Percentiles rank a stretch among this genome's conserved stretches.
These are phyloP conservation scores for Agrypnus murinus DNA, from an alignment of 2,888 invertebrate genomes.

Conservation along the genomic window DNA sequence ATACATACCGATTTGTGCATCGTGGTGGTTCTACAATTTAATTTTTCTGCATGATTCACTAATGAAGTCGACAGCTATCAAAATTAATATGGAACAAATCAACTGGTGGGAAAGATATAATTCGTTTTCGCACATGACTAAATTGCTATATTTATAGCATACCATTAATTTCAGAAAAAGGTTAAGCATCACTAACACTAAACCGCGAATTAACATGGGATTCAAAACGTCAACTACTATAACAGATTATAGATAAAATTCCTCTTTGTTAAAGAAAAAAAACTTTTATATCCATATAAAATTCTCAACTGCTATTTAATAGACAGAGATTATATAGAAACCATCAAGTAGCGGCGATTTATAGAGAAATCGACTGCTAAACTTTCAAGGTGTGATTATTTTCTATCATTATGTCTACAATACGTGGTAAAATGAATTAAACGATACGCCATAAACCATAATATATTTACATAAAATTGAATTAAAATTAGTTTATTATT, in stretches of 20 bases:
- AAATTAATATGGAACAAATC: too few species aligned
- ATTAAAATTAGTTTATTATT: constrained; percentile 38
- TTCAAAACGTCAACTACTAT: too few species aligned
- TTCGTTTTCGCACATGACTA: constrained; percentile 11
- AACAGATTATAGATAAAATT: background rate
- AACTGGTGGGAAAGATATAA: background rate
- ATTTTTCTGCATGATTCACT: too few species aligned
- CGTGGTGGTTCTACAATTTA: too few species aligned
- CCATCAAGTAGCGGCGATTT: too few species aligned
- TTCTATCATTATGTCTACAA: background rate
- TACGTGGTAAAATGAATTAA: constrained; percentile 22
- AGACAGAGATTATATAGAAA: too few species aligned
- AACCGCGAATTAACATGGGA: background rate
- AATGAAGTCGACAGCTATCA: too few species aligned
- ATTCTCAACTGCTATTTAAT: too few species aligned
- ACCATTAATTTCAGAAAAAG: constrained; percentile 2
- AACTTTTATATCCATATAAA: background rate
- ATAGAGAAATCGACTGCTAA: too few species aligned
- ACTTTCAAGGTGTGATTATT: background rate
- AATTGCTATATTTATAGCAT: constrained; percentile 7
- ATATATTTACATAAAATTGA: constrained; percentile 25
- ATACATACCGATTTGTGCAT: too few species aligned
- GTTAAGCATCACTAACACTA: background rate
- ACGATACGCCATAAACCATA: constrained; percentile 19
- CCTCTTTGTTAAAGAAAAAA: background rate